These are phyloP conservation scores for Myopa testacea DNA, from an alignment of 2,888 invertebrate species.

Conservation along the genomic window DNA sequence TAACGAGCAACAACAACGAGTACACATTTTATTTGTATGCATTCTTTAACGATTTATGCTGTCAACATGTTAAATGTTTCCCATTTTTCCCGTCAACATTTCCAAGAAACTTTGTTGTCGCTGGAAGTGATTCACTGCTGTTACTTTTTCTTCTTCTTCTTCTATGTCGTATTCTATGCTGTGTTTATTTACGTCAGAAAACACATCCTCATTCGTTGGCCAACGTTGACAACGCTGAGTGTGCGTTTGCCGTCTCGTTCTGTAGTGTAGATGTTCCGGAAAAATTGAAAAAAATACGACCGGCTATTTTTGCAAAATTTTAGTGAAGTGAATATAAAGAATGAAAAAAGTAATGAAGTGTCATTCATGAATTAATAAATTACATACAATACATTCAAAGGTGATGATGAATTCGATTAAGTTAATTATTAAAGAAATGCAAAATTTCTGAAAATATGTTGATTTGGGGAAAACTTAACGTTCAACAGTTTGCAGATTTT, in stretches of 20 bases:
- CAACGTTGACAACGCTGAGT: conserved; percentile 51
- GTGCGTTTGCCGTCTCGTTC: neutral
- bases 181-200: conserved; percentile 41
- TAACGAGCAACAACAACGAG: neutral
- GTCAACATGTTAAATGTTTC: conserved; percentile 11
- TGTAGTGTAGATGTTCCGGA: neutral
- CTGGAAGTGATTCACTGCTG: conserved; percentile 49
- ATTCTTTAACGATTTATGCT: neutral
- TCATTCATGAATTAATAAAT: too few relatives aligned
- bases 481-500: too few relatives aligned
- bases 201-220: conserved; percentile 54
- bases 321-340: too few relatives aligned
- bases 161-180: conserved; percentile 46
- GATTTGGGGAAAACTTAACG: too few relatives aligned
- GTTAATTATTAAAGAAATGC: too few relatives aligned
- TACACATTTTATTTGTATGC: neutral
- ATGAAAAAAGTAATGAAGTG: too few relatives aligned
- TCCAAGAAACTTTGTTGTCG: conserved; percentile 47
- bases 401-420: too few relatives aligned
- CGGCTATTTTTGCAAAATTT: too few relatives aligned
- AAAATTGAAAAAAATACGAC: neutral
- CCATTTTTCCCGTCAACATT: conserved; percentile 48
- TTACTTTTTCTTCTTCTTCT: conserved; percentile 42
- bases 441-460: neutral
- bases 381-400: too few relatives aligned